A percentile compares a stretch with the other conserved stretches of the same genome.
These are phyloP conservation scores for Hypsopygia costalis DNA, from an alignment of 2,888 invertebrate species.

Conservation along the genomic window DNA sequence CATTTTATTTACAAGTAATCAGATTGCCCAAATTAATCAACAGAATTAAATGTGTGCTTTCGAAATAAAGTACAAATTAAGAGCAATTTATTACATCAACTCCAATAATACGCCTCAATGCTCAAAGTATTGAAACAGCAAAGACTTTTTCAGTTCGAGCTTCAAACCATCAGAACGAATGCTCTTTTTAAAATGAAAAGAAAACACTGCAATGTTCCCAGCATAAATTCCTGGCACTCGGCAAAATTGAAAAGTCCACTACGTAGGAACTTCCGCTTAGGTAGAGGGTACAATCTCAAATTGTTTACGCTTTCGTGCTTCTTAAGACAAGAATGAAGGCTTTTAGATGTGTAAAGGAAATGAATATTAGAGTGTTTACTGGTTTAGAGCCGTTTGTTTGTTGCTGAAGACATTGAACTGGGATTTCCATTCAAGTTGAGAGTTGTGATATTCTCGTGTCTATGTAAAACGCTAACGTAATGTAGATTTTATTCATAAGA, in stretches of 20 bases:
- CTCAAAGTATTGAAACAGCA: constrained; percentile 1
- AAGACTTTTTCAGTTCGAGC: constrained; percentile 4
- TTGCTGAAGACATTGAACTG: constrained; percentile 7
- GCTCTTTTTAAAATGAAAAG: constrained; percentile 68
- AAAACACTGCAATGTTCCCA: constrained; percentile 53
- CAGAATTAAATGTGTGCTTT: too few relatives aligned
- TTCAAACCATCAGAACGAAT: constrained; percentile 30
- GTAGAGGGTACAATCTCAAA: constrained; percentile 58
- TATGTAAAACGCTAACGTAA: neutral
- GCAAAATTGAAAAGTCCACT: constrained; percentile 74
- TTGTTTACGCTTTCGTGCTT: constrained; percentile 60
- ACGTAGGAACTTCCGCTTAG: constrained; percentile 54
- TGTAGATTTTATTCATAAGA: constrained; percentile 2
- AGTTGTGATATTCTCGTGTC: neutral
- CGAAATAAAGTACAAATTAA: too few relatives aligned
- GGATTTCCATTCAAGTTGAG: constrained; percentile 2
- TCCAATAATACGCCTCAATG: neutral
- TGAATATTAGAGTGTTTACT: constrained; percentile 25
- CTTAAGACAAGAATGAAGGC: constrained; percentile 46
- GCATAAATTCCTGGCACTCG: constrained; percentile 67
- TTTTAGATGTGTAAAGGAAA: constrained; percentile 25
- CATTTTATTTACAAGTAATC: too few relatives aligned
- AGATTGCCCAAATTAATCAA: too few relatives aligned
- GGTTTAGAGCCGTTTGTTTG: constrained; percentile 13
- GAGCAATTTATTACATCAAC: neutral